Percentiles rank a stretch among this genome's conserved stretches.
Evolutionary conservation across 2,888 invertebrate species (phyloP).

Genomic region (Hydriomena furcata): DNA sequence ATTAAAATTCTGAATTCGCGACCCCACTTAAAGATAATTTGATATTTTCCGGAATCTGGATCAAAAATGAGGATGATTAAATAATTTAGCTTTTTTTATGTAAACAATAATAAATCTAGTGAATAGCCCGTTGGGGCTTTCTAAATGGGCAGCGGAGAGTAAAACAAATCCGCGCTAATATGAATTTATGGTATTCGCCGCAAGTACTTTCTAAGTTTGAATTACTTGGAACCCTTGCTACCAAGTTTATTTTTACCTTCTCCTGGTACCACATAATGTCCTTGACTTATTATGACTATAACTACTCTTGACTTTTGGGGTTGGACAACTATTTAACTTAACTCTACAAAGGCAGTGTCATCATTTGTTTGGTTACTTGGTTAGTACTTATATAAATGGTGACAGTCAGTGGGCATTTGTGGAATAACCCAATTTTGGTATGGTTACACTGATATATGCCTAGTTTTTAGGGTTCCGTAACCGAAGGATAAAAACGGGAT

Average conservation of each 20-base stretch:
- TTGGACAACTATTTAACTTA: no score
- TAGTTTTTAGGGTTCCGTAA: no score
- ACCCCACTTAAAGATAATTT: conserved; percentile 36
- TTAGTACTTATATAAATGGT: no score
- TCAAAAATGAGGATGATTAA: conserved; percentile 32
- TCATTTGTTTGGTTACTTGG: no score
- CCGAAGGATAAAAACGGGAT: no score
- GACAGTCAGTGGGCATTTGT: no score
- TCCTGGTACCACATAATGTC: background rate
- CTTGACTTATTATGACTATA: no score
- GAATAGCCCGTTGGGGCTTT: background rate
- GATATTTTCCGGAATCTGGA: conserved; percentile 34
- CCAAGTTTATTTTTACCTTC: conserved; percentile 5
- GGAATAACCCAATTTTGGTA: no score
- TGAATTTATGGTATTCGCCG: conserved; percentile 12
- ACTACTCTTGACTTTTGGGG: no score
- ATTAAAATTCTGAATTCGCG: conserved; percentile 55
- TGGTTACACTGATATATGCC: no score
- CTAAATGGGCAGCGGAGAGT: conserved; percentile 4
- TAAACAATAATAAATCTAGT: conserved; percentile 19
- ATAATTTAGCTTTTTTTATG: conserved; percentile 22
- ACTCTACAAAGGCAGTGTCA: no score
- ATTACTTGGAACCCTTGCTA: conserved; percentile 10
- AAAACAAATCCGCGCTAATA: conserved; percentile 16
- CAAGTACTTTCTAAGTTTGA: conserved; percentile 14